These are phyloP conservation scores for Rhinolophus sinicus DNA, from an alignment of 2,113 vertebrate genomes.

Conservation along the genomic window DNA sequence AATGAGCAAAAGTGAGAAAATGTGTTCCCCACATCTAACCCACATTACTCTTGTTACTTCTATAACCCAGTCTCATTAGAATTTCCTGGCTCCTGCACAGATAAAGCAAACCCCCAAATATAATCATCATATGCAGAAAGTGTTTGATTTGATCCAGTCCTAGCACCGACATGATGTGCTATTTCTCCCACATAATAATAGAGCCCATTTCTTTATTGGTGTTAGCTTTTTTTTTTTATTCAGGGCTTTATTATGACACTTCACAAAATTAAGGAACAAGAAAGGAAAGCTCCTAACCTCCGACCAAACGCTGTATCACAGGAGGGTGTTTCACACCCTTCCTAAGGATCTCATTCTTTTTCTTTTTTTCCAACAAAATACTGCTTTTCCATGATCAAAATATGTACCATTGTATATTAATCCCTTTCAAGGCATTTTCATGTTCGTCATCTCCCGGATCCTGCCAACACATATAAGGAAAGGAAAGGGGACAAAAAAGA, in stretches of 20 bases:
- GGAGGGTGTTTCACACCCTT: neutral
- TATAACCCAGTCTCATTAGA: neutral
- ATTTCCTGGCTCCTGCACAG: neutral
- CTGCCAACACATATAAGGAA: conserved; percentile 1
- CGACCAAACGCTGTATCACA: neutral
- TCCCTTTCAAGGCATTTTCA: conserved; percentile 44
- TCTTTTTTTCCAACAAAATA: conserved; percentile 30
- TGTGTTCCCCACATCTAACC: neutral
- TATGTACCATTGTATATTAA: conserved; percentile 24
- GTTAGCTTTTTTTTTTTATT: conserved; percentile 31
- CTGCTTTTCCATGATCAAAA: conserved; percentile 29
- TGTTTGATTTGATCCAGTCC: neutral
- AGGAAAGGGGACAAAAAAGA: neutral
- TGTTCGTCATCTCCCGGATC: neutral
- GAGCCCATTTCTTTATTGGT: conserved; percentile 37
- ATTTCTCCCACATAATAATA: conserved; percentile 6
- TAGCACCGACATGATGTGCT: neutral
- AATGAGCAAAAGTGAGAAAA: neutral
- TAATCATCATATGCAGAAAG: neutral
- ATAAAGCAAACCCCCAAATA: neutral
- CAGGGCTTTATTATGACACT: conserved; percentile 41
- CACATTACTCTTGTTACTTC: neutral
- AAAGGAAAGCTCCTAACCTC: conserved; percentile 11
- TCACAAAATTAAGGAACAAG: conserved; percentile 25
- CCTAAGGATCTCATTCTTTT: neutral